Base-by-base conservation (phyloP, 2,797 vertebrate species). In the Pempheris klunzingeri region DNA sequence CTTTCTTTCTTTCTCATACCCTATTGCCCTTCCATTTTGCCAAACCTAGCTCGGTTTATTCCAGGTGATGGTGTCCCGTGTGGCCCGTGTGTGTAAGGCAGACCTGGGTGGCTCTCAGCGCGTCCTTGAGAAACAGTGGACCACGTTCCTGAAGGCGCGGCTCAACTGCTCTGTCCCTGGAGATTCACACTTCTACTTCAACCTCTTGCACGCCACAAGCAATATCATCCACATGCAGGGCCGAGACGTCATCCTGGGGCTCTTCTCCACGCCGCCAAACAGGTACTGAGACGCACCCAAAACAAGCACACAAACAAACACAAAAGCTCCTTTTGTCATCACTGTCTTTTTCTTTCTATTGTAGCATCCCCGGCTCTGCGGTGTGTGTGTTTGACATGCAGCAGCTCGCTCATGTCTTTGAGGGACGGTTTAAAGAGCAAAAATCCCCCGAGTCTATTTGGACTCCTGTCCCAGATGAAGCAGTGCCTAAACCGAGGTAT, bases 341-440 rank as follows among this genome's bases (percentile, higher is more conserved):
- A 0, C 53, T 65, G 7, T 26, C 49, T 62, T 54, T 57, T 26
- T 55, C 39, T 64, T 32, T 81, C 71, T 60, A 22, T 20, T 36
- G 39, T 87, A 99, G 98, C 93, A 99, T 99, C 79, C 98, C 98
- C 0, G 98, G 98, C 64, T 99, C 98, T 0, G 98, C 98, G 0
- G 97, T 99, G 81, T 99, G 98, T 24, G 97, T 97, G 83, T 99
- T 99, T 2, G 98, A 99, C 95, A 99, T 99, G 98, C 93, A 95
- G 67, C 96, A 99, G 50, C 94, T 99, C 63, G 96, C 97, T 2
- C 95, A 96, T 0, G 97, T 96, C 74, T 99, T 99, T 1, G 97
- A 98, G 82, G 97, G 98, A 2, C 95, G 97, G 1, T 99, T 99
- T 91, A 97, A 98, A 28, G 98, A 99, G 91, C 98, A 99, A 92